Evolutionary conservation across 1,140 invertebrate genomes (phyloP).

Genomic region (Ceratosolen solmsi): DNA sequence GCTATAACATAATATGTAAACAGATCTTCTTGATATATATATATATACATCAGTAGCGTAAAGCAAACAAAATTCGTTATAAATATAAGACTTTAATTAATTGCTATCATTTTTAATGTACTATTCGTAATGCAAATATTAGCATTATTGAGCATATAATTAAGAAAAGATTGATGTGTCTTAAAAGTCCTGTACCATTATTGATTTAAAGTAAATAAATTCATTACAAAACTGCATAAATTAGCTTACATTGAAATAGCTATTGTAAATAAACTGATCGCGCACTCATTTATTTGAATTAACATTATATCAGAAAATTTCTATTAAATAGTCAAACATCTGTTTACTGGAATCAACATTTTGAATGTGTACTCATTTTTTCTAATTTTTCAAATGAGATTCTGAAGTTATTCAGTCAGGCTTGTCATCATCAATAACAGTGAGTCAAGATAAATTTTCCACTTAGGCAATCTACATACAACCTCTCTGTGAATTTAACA

Average conservation of each 20-base stretch:
- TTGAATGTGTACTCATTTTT: neutral
- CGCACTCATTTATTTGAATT: neutral
- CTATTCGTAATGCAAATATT: neutral
- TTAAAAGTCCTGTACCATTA: neutral
- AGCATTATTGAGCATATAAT: neutral
- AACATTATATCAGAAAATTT: neutral
- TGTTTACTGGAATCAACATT: neutral
- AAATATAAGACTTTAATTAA: constrained; percentile 2
- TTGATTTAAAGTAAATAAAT: neutral
- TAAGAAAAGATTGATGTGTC: neutral
- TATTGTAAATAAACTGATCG: neutral
- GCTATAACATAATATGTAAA: neutral
- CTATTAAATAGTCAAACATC: neutral
- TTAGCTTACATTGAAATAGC: neutral
- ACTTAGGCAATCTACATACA: neutral
- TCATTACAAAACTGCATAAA: constrained; percentile 1
- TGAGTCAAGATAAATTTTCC: neutral
- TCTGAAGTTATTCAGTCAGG: neutral
- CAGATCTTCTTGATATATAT: neutral
- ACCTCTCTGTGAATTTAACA: neutral
- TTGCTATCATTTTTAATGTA: neutral
- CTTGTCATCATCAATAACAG: neutral
- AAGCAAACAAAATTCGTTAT: neutral
- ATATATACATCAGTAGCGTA: neutral
- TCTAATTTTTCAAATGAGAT: neutral